Evolutionary conservation across 2,797 vertebrate species (phyloP).

Genomic region (Rhinella marina): DNA sequence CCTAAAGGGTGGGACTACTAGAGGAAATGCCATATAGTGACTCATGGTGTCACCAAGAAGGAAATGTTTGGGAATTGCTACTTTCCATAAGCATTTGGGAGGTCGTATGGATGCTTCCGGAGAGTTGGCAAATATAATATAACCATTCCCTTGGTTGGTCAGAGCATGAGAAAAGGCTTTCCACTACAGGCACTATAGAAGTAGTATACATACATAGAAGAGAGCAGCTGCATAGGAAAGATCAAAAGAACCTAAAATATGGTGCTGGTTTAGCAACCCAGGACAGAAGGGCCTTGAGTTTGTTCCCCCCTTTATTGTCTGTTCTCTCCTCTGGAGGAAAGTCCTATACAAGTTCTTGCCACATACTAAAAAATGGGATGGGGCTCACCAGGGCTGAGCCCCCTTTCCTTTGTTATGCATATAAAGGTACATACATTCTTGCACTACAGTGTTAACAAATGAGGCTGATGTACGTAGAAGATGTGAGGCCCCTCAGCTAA

Average conservation of each 20-base stretch:
- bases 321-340: not conserved
- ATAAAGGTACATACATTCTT: not conserved
- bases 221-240: not conserved
- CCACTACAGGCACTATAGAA: not conserved
- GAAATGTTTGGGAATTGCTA: too few species aligned
- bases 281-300: not conserved
- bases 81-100: too few species aligned
- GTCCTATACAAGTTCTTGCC: too few species aligned
- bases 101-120: too few species aligned
- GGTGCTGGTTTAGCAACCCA: not conserved
- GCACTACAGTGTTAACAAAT: not conserved
- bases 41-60: too few species aligned
- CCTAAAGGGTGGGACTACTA: too few species aligned
- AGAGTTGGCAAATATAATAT: not conserved
- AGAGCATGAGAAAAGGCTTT: not conserved
- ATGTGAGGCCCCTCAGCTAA: not conserved
- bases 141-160: not conserved
- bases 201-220: not conserved
- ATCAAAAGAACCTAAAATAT: not conserved
- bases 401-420: too few species aligned
- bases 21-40: too few species aligned
- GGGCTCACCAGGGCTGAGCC: too few species aligned
- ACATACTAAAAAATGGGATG: too few species aligned
- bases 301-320: not conserved
- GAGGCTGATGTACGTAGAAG: not conserved